Base-by-base conservation (phyloP, 2,888 invertebrate genomes). In the Thymelicus sylvestris region DNA sequence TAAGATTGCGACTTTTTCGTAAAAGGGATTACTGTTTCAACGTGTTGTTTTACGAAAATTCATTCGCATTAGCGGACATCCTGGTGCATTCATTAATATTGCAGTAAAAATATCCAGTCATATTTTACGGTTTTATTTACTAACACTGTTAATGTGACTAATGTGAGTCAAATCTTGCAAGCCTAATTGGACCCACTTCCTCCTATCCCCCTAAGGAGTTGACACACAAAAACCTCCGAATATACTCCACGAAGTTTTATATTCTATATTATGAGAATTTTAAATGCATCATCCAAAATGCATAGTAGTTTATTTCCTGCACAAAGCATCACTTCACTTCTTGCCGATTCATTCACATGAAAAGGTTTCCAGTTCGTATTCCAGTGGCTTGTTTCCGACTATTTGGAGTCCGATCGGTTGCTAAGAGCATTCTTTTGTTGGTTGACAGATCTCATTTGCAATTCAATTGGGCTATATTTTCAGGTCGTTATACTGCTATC, bases 391-490 rank as follows among this genome's bases (percentile, higher is more conserved):
- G 78, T 78, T 79, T 80, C 74, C 75, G 76, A 77, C 77, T 78
- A 80, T 78, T 79, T 76, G 76, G 77, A 76, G 77, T 77, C 77
- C 76, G 76, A 80, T 81, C 77, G 78, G 81, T 79, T 80, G 83
- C 83, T 80, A 77, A 79, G 79, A 80, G 78, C 77, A 77, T 85
- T 83, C 83, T 85, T 85, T 84, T 82, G 83, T 85, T 78, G 79
- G 78, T 81, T 80, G 82, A 81, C 81, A 81, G 80, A 82, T 82
- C 84, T 81, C 75, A 85, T 86, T 86, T 86, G 83, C 82, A 83
- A 83, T 86, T 86, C 83, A 81, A 84, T 86, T 79, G 76, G 78
- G 76, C 68, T 57, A 67, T 76, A 78, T 75, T 77, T 77, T 72
- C 66, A 75, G 73, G 67, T 72, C 72, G 73, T 75, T 75, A 75